Percentiles rank a stretch among this genome's conserved stretches.
Conservation (phyloP, 2,797 vertebrate genomes). For the Lophotriccus pileatus region DNA sequence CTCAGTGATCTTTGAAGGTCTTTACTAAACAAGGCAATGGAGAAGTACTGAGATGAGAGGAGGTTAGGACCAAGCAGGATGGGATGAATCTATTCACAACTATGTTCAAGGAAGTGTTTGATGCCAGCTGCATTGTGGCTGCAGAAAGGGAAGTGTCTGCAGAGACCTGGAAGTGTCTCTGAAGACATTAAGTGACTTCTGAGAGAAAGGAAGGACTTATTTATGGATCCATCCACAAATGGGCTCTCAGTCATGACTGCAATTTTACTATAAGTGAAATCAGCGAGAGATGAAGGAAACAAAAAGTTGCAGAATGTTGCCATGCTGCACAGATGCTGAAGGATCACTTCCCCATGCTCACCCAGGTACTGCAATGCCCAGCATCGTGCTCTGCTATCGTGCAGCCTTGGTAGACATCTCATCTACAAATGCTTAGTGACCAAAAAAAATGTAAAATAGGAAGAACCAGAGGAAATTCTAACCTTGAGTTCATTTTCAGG, state of each 20-base stretch:
- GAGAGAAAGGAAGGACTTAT: neutral
- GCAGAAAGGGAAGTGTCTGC: neutral
- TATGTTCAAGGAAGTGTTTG: neutral
- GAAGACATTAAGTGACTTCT: neutral
- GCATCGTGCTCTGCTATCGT: neutral
- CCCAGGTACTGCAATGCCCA: neutral
- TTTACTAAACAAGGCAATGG: neutral
- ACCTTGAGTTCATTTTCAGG: neutral
- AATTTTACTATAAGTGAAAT: neutral
- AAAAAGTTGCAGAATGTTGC: neutral
- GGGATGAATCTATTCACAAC: neutral
- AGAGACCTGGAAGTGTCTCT: neutral
- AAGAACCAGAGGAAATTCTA: neutral
- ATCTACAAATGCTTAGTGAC: neutral
- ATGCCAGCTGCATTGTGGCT: neutral
- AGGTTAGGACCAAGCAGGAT: neutral
- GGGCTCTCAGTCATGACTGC: neutral
- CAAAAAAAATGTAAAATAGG: neutral
- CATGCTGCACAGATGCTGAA: neutral
- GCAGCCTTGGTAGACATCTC: neutral
- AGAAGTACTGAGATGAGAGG: neutral
- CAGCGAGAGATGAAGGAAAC: neutral
- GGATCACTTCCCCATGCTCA: neutral
- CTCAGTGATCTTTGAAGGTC: neutral
- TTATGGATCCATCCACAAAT: neutral